Base-by-base conservation (phyloP, 37 sponge, comb jelly and placozoan species). In the Eunapius fragilis region DNA sequence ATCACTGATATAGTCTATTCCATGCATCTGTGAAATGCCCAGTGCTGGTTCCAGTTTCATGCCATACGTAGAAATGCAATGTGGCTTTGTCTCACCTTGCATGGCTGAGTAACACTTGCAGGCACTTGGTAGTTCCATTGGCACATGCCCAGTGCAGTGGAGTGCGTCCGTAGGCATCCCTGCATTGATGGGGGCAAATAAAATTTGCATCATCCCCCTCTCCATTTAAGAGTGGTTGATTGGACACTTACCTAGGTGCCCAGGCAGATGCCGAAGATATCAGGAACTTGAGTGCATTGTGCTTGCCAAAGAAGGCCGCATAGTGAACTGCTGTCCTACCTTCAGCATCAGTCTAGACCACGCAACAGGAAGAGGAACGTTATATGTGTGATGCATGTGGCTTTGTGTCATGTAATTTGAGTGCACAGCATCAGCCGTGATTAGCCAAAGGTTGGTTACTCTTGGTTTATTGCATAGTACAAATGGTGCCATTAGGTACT, bases 261-360 rank as follows among this genome's bases (percentile, higher is more conserved):
- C 94, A 92, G 69, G 92, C 90, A 26, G 95, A 86, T 1, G 92
- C 97, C 38, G 88, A 67, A 33, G 94, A 93, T 33, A 97, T 84
- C 22, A 97, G 84, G 68, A 90, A 92, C 84, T 97, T 89, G 38
- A 97, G 87, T 28, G 97, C 67, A 30, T 86, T 80, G 31, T 87
- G 80, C 31, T 88, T 84, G 35, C 95, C 95, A 93, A 91, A 97
- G 83, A 92, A 92, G 23, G 97, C 93, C 37, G 95, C 97, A 87
- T 97, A 97, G 88, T 97, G 97, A 1, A 94, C 89, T 4, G 97
- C 95, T 19, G 97, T 94, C 67, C 93, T 82, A 10, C 93, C 93
- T 27, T 92, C 80, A 45, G 80, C 17, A 71, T 97, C 97, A 67
- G 37, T 74, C 93, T 96, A 58, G 23, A 76, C 2, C 2, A 70